These are phyloP conservation scores for Mythimna vitellina DNA, from an alignment of 2,888 invertebrate genomes.

Conservation along the genomic window DNA sequence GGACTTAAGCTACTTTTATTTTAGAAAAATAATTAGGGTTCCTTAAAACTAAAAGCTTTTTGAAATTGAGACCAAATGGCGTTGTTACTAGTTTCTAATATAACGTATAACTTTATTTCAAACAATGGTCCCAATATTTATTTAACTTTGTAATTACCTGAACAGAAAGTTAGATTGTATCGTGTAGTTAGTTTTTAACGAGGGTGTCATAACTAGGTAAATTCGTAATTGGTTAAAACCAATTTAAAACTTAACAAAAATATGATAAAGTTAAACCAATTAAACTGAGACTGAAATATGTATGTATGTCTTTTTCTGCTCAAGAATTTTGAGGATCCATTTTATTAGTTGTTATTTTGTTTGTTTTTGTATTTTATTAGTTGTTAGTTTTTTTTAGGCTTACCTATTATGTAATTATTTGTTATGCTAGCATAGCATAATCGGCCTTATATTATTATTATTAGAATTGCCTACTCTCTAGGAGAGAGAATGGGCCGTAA, in stretches of 20 bases:
- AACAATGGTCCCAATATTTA: constrained; percentile 5
- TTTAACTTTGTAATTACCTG: constrained; percentile 39
- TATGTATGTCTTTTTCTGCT: background rate
- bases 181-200: constrained; percentile 31
- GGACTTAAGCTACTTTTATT: too few species aligned
- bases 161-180: constrained; percentile 14
- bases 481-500: too few species aligned
- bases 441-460: too few species aligned
- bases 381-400: too few species aligned
- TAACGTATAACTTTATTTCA: background rate
- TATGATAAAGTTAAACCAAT: background rate
- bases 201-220: constrained; percentile 12
- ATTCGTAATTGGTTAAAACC: constrained; percentile 36
- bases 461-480: too few species aligned
- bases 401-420: too few species aligned
- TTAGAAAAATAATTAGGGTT: too few species aligned
- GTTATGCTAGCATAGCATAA: too few species aligned
- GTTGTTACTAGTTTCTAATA: background rate
- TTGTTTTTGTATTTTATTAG: too few species aligned
- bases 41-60: too few species aligned
- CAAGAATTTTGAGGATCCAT: background rate
- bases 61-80: too few species aligned
- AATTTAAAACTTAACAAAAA: constrained; percentile 6
- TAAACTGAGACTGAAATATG: background rate
- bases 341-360: too few species aligned